phyloP scores from a whole-genome alignment of 2,888 invertebrate species.

The Luperina testacea region DNA sequence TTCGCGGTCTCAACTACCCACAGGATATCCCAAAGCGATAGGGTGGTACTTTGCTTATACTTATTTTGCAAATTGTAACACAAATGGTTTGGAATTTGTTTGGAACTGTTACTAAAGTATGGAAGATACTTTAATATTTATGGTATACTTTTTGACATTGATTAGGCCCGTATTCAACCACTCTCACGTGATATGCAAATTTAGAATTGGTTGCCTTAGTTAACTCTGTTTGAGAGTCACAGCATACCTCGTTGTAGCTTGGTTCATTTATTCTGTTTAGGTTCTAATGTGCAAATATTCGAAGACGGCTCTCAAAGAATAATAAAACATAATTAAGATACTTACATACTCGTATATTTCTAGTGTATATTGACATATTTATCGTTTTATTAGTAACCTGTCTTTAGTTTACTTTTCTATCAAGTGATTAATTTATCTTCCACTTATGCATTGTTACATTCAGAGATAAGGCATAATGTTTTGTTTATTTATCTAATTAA shows the following conservation, averaged over 20 bases:
- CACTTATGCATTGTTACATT: not conserved
- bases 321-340: not conserved
- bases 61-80: too few species aligned
- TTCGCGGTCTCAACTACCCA: too few species aligned
- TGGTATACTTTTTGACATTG: not conserved
- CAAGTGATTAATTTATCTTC: not conserved
- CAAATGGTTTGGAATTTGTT: too few species aligned
- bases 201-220: not conserved
- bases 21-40: too few species aligned
- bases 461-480: not conserved
- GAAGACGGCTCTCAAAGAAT: not conserved
- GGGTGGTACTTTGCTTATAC: too few species aligned
- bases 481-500: not conserved
- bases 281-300: not conserved
- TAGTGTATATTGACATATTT: not conserved
- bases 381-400: not conserved
- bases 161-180: not conserved
- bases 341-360: not conserved
- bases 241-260: not conserved
- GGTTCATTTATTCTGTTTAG: not conserved
- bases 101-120: not conserved
- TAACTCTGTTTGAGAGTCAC: not conserved
- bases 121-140: not conserved
- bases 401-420: not conserved
- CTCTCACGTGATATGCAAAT: not conserved